Evolutionary conservation across 2,888 invertebrate species (phyloP).

Genomic region (Lasioglossum marginatum): DNA sequence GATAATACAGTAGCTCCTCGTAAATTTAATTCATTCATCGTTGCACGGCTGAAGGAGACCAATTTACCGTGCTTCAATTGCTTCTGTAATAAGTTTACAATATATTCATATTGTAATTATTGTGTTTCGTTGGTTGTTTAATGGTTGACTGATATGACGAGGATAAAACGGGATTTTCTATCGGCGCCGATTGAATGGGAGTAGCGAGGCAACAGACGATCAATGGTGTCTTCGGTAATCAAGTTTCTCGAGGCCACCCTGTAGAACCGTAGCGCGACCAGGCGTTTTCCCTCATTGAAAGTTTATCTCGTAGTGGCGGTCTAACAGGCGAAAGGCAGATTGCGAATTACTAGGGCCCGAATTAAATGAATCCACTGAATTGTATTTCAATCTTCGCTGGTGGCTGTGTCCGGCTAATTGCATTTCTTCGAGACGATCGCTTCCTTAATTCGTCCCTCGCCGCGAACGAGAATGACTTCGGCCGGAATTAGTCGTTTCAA

Average conservation of each 20-base stretch:
- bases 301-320: constrained; percentile 51
- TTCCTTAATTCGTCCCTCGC: constrained; percentile 31
- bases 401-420: constrained; percentile 26
- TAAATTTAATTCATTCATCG: not conserved
- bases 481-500: not conserved
- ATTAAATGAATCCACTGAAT: constrained; percentile 49
- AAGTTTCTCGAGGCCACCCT: constrained; percentile 42
- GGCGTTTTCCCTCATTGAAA: constrained; percentile 60
- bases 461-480: not conserved
- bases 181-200: not conserved
- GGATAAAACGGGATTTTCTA: not conserved
- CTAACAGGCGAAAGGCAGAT: constrained; percentile 59
- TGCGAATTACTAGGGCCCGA: constrained; percentile 51
- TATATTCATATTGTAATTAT: no score
- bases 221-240: constrained; percentile 1
- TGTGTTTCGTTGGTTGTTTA: no score
- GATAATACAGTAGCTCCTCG: not conserved
- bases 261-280: constrained; percentile 51
- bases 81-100: no score
- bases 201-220: not conserved
- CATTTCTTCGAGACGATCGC: constrained; percentile 36
- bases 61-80: not conserved
- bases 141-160: not conserved
- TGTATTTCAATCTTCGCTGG: constrained; percentile 49
- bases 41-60: not conserved